Base-by-base conservation (phyloP, 2,888 invertebrate genomes). In the Dolichomitus sp. region DNA sequence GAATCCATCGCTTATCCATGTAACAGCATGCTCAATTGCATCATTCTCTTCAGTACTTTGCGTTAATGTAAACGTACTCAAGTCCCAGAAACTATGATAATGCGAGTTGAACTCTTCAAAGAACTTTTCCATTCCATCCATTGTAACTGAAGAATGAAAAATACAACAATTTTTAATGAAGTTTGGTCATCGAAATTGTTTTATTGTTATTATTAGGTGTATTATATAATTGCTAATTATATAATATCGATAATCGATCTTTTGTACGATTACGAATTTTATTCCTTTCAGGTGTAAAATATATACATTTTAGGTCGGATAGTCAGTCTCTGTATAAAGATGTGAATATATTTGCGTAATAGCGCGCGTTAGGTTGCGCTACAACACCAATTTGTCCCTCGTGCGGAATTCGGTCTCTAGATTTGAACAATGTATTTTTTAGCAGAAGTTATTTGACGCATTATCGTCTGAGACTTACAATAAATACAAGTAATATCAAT, bases 311-410 rank as follows among this genome's bases (percentile, higher is more conserved):
- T 89, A 90, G 89, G 87, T 91, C 90, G 89, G 89, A 89, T 85
- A 88, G 90, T 90, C 90, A 91, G 90, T 91, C 91, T 90, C 90
- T 89, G 89, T 90, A 88, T 89, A 88, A 86, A 90, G 88, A 89
- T 89, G 87, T 88, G 87, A 89, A 89, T 88, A 88, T 83, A 86
- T 87, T 85, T 86, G 76, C 82, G 73, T 80, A 69, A 80, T 61
- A 66, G 30, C 74, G 63, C 65, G 74, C 52, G 30, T 30, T 66
- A 40, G 33, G 11, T 50, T 19, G 61, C 33, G 61, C 14, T 19
- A 30, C 33, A 42, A 19, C 69, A 42, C 37, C 33, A 19, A 23
- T 52, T 57, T 37, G 11, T 17, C 61, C 37, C 66, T 61, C 66
- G 37, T 14, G 33, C 48, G 50, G 19, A 57, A 72, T 12, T 52